Evolutionary conservation across 30 jellyfish, hydroid and myxozoan species (phyloP).

Genomic region (Pelagia noctiluca): DNA sequence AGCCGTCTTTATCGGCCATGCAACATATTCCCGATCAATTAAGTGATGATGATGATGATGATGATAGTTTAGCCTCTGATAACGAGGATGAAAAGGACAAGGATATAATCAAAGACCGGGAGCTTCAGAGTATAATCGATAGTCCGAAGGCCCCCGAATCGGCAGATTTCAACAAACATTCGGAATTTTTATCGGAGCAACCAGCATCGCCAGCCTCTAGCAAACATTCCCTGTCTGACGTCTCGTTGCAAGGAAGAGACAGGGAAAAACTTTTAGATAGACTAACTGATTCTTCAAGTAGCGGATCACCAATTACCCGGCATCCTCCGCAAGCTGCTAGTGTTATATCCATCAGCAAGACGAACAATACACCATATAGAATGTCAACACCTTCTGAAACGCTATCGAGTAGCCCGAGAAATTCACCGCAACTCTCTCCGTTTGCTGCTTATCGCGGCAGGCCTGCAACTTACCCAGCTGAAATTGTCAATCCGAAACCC

Average conservation of each 20-base stretch:
- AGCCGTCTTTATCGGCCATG: slow-evolving; percentile 67
- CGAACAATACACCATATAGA: slow-evolving; percentile 15
- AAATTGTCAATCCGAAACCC: slow-evolving; percentile 52
- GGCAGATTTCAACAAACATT: slow-evolving; percentile 43
- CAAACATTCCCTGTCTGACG: slow-evolving; percentile 19
- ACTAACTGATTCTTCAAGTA: neutral
- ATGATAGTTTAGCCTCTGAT: slow-evolving; percentile 49
- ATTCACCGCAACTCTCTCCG: slow-evolving; percentile 70
- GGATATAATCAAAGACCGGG: slow-evolving; percentile 32
- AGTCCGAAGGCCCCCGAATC: slow-evolving; percentile 48
- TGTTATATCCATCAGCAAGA: slow-evolving; percentile 44
- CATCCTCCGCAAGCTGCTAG: slow-evolving; percentile 39
- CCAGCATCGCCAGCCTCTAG: slow-evolving; percentile 52
- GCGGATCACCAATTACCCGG: slow-evolving; percentile 15
- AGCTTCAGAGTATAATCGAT: slow-evolving; percentile 21
- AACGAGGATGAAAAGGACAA: slow-evolving; percentile 46
- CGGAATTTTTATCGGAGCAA: slow-evolving; percentile 53
- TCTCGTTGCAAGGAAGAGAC: slow-evolving; percentile 1
- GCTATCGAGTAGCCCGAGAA: slow-evolving; percentile 63
- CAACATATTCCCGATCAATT: slow-evolving; percentile 63
- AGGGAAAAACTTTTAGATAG: neutral
- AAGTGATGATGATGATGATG: slow-evolving; percentile 70
- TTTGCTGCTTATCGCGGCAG: slow-evolving; percentile 67
- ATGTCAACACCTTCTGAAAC: slow-evolving; percentile 57
- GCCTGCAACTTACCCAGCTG: slow-evolving; percentile 76